Percentiles rank a stretch among this genome's conserved stretches.
phyloP scores from a whole-genome alignment of 2,888 invertebrate species.

The Aleiodes leptofemur region DNA sequence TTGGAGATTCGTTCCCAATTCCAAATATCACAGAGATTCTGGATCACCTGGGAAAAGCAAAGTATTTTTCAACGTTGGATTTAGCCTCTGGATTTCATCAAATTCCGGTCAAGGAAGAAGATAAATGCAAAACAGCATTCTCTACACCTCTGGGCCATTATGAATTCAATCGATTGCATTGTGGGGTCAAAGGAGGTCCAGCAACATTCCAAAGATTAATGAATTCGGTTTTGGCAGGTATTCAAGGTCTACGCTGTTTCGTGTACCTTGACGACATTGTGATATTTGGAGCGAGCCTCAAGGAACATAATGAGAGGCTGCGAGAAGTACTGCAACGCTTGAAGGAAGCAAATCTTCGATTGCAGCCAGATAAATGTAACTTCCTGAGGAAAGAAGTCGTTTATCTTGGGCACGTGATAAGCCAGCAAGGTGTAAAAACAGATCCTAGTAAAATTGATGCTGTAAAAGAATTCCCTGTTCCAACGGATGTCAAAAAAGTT shows the following conservation, averaged over 20 bases:
- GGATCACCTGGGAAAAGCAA: conserved; percentile 27
- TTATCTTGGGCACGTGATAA: conserved; percentile 40
- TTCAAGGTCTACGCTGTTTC: not conserved
- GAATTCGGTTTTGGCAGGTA: conserved; percentile 1
- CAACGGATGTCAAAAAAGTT: conserved; percentile 26
- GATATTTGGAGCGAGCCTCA: conserved; percentile 4
- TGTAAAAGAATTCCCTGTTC: conserved; percentile 17
- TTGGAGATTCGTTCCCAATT: conserved; percentile 28
- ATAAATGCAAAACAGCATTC: conserved; percentile 32
- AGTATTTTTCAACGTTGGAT: conserved; percentile 31
- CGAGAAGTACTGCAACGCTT: conserved; percentile 21
- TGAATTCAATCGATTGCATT: conserved; percentile 22
- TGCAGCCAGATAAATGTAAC: conserved; percentile 45
- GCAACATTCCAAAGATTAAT: conserved; percentile 20
- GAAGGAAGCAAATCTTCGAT: conserved; percentile 17
- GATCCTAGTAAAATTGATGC: conserved; percentile 45
- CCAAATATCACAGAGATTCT: conserved; percentile 34
- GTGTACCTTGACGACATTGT: conserved; percentile 27
- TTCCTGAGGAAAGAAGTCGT: conserved; percentile 40
- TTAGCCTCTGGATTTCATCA: conserved; percentile 30
- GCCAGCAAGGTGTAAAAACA: conserved; percentile 20
- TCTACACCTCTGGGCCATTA: conserved; percentile 26
- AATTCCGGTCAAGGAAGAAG: not conserved
- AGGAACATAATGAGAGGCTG: conserved; percentile 35
- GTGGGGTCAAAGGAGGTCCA: not conserved